These are phyloP conservation scores for Thecocarcelia acutangulata DNA, from an alignment of 2,888 invertebrate genomes.

Conservation along the genomic window DNA sequence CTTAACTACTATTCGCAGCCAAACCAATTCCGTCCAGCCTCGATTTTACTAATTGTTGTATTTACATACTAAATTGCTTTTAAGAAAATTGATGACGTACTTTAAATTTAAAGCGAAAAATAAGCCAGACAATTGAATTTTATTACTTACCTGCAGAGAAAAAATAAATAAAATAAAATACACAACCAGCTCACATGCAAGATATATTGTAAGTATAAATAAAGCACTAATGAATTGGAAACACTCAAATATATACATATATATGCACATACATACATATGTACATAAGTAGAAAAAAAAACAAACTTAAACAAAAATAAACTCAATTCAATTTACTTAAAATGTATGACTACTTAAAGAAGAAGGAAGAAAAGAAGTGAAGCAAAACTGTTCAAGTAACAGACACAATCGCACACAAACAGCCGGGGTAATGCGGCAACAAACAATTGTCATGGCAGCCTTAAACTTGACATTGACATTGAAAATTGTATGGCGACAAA, in stretches of 20 bases:
- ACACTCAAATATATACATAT: slow-evolving; percentile 34
- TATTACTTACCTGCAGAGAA: not conserved
- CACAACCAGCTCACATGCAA: slow-evolving; percentile 2
- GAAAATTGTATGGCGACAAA: slow-evolving; percentile 53
- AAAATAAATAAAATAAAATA: not conserved
- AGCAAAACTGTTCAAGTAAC: slow-evolving; percentile 17
- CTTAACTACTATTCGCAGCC: no score
- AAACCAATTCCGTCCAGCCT: no score
- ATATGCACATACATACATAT: no score
- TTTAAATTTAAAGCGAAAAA: not conserved
- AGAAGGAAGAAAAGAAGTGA: not conserved
- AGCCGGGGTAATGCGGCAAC: no score
- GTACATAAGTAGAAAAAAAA: not conserved
- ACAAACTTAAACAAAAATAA: slow-evolving; percentile 5
- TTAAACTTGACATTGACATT: slow-evolving; percentile 66
- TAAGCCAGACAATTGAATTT: not conserved
- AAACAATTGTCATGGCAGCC: slow-evolving; percentile 38
- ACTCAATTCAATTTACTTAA: slow-evolving; percentile 29
- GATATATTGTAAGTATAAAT: not conserved
- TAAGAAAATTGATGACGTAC: no score
- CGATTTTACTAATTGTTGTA: no score
- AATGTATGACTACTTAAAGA: not conserved
- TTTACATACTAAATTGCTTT: no score
- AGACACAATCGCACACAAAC: not conserved
- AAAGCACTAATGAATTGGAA: slow-evolving; percentile 42